Conservation (phyloP, 2,113 vertebrate species). For the Apodemus speciosus region DNA sequence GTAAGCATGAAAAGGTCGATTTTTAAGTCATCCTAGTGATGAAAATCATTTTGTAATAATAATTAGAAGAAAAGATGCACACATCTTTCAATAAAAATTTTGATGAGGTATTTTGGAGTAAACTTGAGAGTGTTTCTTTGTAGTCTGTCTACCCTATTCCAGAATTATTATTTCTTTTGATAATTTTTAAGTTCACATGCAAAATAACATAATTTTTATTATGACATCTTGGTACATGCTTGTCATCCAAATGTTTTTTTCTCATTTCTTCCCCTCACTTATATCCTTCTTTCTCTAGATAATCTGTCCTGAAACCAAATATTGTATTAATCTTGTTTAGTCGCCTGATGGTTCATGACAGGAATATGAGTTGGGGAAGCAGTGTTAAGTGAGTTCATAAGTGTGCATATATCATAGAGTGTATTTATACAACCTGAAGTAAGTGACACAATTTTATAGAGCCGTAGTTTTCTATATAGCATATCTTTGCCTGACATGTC, state of each 20-base stretch:
- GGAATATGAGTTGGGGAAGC: background rate
- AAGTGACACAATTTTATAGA: no score
- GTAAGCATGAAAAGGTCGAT: background rate
- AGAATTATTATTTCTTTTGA: background rate
- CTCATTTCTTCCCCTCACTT: background rate
- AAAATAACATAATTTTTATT: background rate
- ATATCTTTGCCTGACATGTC: background rate
- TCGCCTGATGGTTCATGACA: accelerated
- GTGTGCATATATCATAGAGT: background rate
- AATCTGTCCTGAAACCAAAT: background rate
- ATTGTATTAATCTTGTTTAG: background rate
- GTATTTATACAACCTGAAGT: background rate
- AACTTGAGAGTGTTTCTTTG: background rate
- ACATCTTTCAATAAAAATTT: background rate
- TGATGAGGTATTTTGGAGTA: background rate
- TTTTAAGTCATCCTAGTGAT: background rate
- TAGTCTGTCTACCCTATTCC: background rate
- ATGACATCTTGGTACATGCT: background rate
- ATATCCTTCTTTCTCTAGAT: background rate
- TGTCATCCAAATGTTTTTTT: background rate
- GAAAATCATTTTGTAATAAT: background rate
- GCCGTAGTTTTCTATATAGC: background rate
- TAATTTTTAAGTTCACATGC: background rate
- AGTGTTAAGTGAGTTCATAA: background rate
- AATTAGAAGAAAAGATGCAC: background rate